Percentiles rank a stretch among this genome's conserved stretches.
Evolutionary conservation across 2,888 invertebrate species (phyloP).

Genomic region (Hartigia nigra): DNA sequence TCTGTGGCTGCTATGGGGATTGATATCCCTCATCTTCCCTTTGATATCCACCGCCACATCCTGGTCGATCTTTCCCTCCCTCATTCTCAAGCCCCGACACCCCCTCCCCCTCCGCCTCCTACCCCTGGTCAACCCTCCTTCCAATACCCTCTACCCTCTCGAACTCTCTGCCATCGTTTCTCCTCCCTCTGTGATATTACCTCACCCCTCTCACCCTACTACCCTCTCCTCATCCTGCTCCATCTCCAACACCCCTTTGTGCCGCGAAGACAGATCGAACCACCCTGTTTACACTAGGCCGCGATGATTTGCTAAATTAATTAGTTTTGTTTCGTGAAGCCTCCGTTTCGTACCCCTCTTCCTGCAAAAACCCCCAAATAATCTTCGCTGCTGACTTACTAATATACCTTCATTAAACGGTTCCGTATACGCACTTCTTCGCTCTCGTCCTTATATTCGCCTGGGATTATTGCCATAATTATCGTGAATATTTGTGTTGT

Average conservation of each 20-base stretch:
- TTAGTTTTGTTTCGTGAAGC: slow-evolving; percentile 43
- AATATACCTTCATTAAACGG: slow-evolving; percentile 39
- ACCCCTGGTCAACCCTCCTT: slow-evolving; percentile 23
- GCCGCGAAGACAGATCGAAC: slow-evolving; percentile 55
- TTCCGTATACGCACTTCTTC: slow-evolving; percentile 1
- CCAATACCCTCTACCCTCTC: slow-evolving; percentile 22
- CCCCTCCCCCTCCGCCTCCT: slow-evolving; percentile 13
- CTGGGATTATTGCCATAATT: background rate
- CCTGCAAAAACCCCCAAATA: slow-evolving; percentile 43
- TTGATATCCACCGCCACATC: slow-evolving; percentile 57
- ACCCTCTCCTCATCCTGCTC: slow-evolving; percentile 24
- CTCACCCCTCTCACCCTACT: slow-evolving; percentile 15
- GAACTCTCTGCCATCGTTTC: slow-evolving; percentile 14
- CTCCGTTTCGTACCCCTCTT: slow-evolving; percentile 8
- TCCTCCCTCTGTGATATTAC: slow-evolving; percentile 3
- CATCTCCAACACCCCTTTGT: slow-evolving; percentile 33
- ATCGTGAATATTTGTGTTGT: background rate
- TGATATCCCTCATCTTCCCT: slow-evolving; percentile 63
- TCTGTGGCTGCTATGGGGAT: slow-evolving; percentile 53
- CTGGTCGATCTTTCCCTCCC: slow-evolving; percentile 7
- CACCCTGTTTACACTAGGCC: slow-evolving; percentile 56
- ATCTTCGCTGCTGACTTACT: slow-evolving; percentile 32
- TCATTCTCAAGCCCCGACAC: slow-evolving; percentile 1
- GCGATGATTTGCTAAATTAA: slow-evolving; percentile 59
- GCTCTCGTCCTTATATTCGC: background rate